Base-by-base conservation (phyloP, 1,140 invertebrate species). In the Vanessa tameamea region DNA sequence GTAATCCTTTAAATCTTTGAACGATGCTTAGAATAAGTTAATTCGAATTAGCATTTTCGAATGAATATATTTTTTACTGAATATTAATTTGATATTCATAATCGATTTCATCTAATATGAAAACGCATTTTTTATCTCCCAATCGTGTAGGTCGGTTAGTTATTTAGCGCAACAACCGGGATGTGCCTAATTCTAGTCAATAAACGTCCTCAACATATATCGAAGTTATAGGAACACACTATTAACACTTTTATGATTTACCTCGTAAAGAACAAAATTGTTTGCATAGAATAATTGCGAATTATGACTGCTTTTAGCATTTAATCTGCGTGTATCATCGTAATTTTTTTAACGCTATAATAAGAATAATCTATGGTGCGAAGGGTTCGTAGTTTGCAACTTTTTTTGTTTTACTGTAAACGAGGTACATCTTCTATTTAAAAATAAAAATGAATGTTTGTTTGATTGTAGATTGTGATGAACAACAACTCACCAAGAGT, bases 131-230 rank as follows among this genome's bases (percentile, higher is more conserved):
- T 63, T 47, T 64, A 51, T 65, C 20, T 73, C 65, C 59, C 72
- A 69, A 64, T 66, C 63, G 59, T 48, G 63, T 69, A 69, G 82
- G 83, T 87, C 81, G 86, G 87, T 86, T 88, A 89, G 87, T 86
- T 85, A 89, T 89, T 88, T 84, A 82, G 85, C 82, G 79, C 82
- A 84, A 87, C 87, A 88, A 86, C 88, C 89, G 89, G 89, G 89
- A 91, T 89, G 88, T 87, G 84, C 88, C 87, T 87, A 90, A 91
- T 91, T 91, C 86, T 86, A 82, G 83, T 86, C 87, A 91, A 91
- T 91, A 88, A 90, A 88, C 86, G 83, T 81, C 82, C 86, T 82
- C 76, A 81, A 87, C 81, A 81, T 37, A 43, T 83, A 87, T 87
- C 85, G 82, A 82, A 85, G 75, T 82, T 81, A 84, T 75, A 78